A percentile compares a stretch with the other conserved stretches of the same genome.
Evolutionary conservation across 2,888 invertebrate species (phyloP).

Genomic region (Pteria penguin): DNA sequence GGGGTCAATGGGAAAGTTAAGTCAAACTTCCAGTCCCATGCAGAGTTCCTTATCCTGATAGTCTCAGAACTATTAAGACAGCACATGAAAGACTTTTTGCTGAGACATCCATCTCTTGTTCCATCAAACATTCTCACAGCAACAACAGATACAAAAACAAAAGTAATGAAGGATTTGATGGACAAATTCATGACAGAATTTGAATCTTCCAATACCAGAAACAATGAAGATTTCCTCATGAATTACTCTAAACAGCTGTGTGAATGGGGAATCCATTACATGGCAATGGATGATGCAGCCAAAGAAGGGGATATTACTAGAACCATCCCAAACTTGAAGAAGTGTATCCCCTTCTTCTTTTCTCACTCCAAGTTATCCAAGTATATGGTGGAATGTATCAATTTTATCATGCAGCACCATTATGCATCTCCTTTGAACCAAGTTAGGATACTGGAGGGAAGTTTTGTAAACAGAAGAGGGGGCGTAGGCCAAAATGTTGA

Average conservation of each 20-base stretch:
- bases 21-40: neutral
- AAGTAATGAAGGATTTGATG: neutral
- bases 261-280: constrained; percentile 31
- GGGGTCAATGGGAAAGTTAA: neutral
- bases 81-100: neutral
- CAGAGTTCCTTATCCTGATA: neutral
- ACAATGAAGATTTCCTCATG: neutral
- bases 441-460: constrained; percentile 36
- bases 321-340: constrained; percentile 2
- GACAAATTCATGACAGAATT: neutral
- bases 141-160: neutral
- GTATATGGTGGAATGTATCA: constrained; percentile 36
- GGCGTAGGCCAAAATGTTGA: constrained; percentile 30
- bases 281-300: constrained; percentile 44
- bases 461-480: constrained; percentile 37
- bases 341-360: constrained; percentile 38
- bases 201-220: neutral
- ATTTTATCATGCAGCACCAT: constrained; percentile 36
- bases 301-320: constrained; percentile 40
- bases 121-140: neutral
- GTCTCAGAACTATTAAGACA: neutral
- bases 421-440: constrained; percentile 32
- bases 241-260: neutral
- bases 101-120: neutral
- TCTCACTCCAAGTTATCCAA: constrained; percentile 37